phyloP scores from a whole-genome alignment of 2,888 invertebrate species.

The Eupelmus urozonus region DNA sequence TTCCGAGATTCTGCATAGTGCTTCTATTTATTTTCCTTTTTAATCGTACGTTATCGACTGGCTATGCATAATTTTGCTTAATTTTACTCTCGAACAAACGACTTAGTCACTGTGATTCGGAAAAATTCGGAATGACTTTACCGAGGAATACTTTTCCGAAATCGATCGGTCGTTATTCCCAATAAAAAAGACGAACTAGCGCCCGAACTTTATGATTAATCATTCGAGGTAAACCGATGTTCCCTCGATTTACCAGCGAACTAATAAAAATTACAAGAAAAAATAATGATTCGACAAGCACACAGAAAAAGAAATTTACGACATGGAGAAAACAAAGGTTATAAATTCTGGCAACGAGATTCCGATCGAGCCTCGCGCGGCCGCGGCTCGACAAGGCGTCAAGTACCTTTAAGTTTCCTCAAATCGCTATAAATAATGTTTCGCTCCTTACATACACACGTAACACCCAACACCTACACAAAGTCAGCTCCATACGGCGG shows the following conservation, averaged over 20 bases:
- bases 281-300: background rate
- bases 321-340: background rate
- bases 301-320: slow-evolving; percentile 24
- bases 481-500: too few species aligned
- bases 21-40: background rate
- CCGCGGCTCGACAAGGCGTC: background rate
- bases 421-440: slow-evolving; percentile 40
- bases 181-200: too few species aligned
- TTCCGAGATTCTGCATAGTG: slow-evolving; percentile 8
- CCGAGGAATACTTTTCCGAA: background rate
- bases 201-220: background rate
- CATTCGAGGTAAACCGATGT: background rate
- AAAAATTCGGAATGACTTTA: background rate
- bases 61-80: background rate
- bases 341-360: slow-evolving; percentile 42
- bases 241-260: slow-evolving; percentile 2
- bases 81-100: background rate
- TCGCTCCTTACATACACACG: background rate
- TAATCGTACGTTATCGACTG: background rate
- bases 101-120: background rate
- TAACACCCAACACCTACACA: too few species aligned
- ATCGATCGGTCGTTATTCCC: background rate
- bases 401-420: slow-evolving; percentile 27
- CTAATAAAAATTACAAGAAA: background rate
- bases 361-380: slow-evolving; percentile 27